phyloP scores from a whole-genome alignment of 1,140 invertebrate genomes.

The Psix sp. region DNA sequence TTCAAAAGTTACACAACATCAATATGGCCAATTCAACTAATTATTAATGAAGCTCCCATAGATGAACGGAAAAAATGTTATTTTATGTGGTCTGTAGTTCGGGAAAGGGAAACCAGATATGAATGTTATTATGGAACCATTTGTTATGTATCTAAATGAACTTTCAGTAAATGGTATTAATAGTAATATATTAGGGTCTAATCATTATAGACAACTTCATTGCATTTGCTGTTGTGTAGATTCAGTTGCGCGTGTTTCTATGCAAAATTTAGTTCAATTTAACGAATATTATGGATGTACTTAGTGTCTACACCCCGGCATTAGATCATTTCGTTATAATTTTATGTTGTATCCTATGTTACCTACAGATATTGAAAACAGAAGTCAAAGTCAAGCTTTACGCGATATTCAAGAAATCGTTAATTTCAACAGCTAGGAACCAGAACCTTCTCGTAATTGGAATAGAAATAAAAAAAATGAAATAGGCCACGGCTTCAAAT shows the following conservation, averaged over 20 bases:
- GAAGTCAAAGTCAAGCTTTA: not conserved
- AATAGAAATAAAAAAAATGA: not conserved
- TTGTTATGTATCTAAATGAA: slow-evolving; percentile 22
- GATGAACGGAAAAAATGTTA: slow-evolving; percentile 10
- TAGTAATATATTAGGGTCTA: slow-evolving; percentile 4
- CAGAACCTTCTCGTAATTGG: not conserved
- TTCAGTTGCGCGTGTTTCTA: slow-evolving; percentile 25
- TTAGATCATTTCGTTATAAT: not conserved
- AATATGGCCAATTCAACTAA: slow-evolving; percentile 23
- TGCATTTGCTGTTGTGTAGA: slow-evolving; percentile 9
- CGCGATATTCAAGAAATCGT: not conserved
- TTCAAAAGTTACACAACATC: slow-evolving; percentile 26
- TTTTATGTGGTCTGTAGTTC: slow-evolving; percentile 21
- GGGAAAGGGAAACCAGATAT: slow-evolving; percentile 18
- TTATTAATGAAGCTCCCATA: slow-evolving; percentile 17
- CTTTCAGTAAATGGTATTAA: slow-evolving; percentile 5
- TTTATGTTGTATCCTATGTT: not conserved
- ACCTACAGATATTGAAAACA: not conserved
- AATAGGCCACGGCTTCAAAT: not conserved
- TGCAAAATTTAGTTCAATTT: slow-evolving; percentile 21
- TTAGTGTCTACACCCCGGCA: slow-evolving; percentile 24
- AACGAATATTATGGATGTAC: slow-evolving; percentile 20
- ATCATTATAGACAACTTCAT: slow-evolving; percentile 6
- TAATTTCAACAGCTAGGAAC: not conserved
- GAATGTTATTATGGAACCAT: slow-evolving; percentile 12